Percentiles rank a stretch among this genome's conserved stretches.
phyloP scores from a whole-genome alignment of 2,797 vertebrate genomes.

The Anas flavirostris region DNA sequence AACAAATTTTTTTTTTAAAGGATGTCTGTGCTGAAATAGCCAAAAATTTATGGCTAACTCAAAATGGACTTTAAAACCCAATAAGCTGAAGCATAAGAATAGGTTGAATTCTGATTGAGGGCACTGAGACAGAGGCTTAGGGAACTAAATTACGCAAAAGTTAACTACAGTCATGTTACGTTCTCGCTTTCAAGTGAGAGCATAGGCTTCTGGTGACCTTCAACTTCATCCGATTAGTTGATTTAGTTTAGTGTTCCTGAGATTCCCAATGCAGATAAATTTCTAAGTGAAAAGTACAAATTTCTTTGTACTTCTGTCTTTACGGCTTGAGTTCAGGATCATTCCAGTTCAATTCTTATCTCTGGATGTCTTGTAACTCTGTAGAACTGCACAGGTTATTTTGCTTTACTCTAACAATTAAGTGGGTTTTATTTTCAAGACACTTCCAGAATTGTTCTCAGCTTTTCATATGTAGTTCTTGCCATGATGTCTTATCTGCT shows the following conservation, averaged over 20 bases:
- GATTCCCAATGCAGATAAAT: neutral
- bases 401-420: neutral
- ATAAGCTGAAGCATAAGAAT: neutral
- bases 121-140: neutral
- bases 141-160: neutral
- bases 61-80: neutral
- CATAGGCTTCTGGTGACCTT: neutral
- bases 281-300: neutral
- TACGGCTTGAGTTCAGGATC: neutral
- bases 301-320: neutral
- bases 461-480: neutral
- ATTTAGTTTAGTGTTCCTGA: neutral
- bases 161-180: neutral
- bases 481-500: neutral
- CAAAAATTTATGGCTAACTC: neutral
- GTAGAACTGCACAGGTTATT: neutral
- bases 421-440: neutral
- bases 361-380: accelerated
- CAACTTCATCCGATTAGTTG: neutral
- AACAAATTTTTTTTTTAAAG: neutral
- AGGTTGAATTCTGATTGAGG: neutral
- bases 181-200: neutral
- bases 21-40: neutral
- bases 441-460: neutral
- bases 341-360: neutral